Base-by-base conservation (phyloP, 2,888 invertebrate species). In the Agrochola macilenta region DNA sequence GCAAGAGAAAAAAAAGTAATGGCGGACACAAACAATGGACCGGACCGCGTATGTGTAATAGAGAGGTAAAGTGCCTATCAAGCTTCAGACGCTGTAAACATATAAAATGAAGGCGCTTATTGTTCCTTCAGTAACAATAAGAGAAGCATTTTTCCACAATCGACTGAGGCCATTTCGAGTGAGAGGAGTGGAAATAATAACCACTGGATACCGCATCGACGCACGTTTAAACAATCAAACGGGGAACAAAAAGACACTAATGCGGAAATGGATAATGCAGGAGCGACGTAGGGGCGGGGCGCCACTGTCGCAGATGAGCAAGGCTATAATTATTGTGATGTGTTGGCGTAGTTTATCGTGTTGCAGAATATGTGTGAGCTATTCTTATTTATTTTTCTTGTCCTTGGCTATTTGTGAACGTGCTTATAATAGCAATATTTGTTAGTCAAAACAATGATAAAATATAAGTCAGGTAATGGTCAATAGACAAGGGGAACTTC, bases 181-280 rank as follows among this genome's bases (percentile, higher is more conserved):
- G 95, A 95, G 95, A 95, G 94, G 92, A 91, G 91, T 94, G 93
- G 95, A 94, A 95, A 95, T 93, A 95, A 95, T 95, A 95, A 95
- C 95, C 93, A 93, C 91, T 94, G 95, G 94, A 94, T 94, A 95
- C 95, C 93, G 94, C 96, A 96, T 96, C 95, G 96, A 95, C 95
- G 95, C 96, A 95, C 96, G 96, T 94, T 96, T 95, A 96, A 96
- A 96, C 96, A 96, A 96, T 96, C 96, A 95, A 94, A 95, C 93
- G 93, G 91, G 90, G 95, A 96, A 96, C 95, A 96, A 96, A 96
- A 96, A 96, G 95, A 94, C 93, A 93, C 94, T 95, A 95, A 96
- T 95, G 96, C 94, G 95, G 93, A 95, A 95, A 95, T 96, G 96
- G 95, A 95, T 96, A 96, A 95, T 95, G 94, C 94, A 87, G 82